Evolutionary conservation across 2,113 vertebrate species (phyloP).

Genomic region (Dipodomys spectabilis): DNA sequence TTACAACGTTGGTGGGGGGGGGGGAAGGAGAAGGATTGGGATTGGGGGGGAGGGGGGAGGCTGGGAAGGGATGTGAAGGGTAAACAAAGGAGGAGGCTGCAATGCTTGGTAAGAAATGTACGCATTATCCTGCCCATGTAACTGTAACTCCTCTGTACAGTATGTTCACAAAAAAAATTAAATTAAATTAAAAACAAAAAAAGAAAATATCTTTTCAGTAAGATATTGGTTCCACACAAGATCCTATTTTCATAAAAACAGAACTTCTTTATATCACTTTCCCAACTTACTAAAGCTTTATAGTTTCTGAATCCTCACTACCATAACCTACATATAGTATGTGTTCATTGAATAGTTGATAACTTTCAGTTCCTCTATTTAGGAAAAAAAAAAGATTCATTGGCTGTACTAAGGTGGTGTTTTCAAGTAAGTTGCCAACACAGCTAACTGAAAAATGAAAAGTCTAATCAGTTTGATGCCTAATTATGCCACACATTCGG

Average conservation of each 20-base stretch:
- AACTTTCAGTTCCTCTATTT: conserved; percentile 25
- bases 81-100: too few relatives aligned
- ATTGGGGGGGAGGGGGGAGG: too few relatives aligned
- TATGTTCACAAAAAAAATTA: too few relatives aligned
- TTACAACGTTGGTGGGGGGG: too few relatives aligned
- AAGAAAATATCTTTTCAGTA: not conserved
- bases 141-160: too few relatives aligned
- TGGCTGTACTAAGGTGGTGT: conserved; percentile 62
- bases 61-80: too few relatives aligned
- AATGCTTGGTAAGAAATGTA: too few relatives aligned
- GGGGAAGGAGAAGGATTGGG: too few relatives aligned
- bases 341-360: conserved; percentile 64
- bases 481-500: conserved; percentile 71
- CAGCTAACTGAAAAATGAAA: conserved; percentile 70
- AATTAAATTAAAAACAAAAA: too few relatives aligned
- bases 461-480: conserved; percentile 55
- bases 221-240: not conserved
- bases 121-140: too few relatives aligned
- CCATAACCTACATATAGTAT: not conserved
- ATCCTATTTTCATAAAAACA: conserved; percentile 4
- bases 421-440: conserved; percentile 58
- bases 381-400: not conserved
- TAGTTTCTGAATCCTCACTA: not conserved
- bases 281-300: not conserved
- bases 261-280: not conserved